Conservation (phyloP, 1,140 invertebrate genomes). For the Drosophila sturtevanti region DNA sequence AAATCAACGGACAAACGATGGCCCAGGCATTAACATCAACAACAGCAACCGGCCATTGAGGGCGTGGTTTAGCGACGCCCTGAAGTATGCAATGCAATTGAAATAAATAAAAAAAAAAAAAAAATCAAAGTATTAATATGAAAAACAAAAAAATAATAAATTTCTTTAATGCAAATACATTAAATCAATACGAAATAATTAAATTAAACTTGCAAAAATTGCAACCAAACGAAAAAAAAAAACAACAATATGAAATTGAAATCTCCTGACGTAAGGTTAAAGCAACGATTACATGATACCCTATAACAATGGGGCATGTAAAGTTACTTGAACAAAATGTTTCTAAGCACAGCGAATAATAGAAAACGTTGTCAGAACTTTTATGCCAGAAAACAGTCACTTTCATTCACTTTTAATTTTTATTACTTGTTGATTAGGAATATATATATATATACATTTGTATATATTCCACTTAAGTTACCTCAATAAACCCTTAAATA, state of each 20-base stretch:
- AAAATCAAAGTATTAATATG: not conserved
- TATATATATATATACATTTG: too few relatives aligned
- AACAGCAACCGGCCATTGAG: not conserved
- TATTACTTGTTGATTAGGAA: too few relatives aligned
- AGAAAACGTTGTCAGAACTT: too few relatives aligned
- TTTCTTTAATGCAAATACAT: slow-evolving; percentile 65
- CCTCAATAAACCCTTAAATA: not conserved
- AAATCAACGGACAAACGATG: slow-evolving; percentile 49
- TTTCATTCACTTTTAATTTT: too few relatives aligned
- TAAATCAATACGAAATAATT: slow-evolving; percentile 74
- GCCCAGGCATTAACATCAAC: slow-evolving; percentile 29
- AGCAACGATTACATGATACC: not conserved
- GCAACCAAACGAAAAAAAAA: slow-evolving; percentile 7
- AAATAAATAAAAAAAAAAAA: slow-evolving; percentile 2
- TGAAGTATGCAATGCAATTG: slow-evolving; percentile 6
- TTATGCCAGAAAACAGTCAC: too few relatives aligned
- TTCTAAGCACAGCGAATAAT: too few relatives aligned
- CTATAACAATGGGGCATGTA: not conserved
- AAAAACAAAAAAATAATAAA: slow-evolving; percentile 41
- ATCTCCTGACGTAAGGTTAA: not conserved
- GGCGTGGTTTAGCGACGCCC: not conserved
- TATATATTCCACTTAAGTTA: too few relatives aligned
- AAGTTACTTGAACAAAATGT: not conserved
- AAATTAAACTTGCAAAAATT: slow-evolving; percentile 59
- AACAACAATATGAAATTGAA: not conserved